Evolutionary conservation across 92 coral and sea anemone species (phyloP).

Genomic region (Nematostella vectensis): DNA sequence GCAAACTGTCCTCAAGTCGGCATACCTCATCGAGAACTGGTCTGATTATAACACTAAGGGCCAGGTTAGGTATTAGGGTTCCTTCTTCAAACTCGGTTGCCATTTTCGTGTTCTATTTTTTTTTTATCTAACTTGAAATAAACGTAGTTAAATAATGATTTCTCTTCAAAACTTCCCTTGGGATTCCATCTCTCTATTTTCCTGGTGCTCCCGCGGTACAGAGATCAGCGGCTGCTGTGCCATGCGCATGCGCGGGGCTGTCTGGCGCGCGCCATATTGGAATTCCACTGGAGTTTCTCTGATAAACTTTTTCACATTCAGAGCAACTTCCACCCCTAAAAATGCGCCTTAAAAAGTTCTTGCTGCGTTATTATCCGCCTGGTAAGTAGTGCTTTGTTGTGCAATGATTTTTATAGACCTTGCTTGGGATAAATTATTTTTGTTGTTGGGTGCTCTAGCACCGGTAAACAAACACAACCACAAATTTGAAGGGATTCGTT

Average conservation of each 20-base stretch:
- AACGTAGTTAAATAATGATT: neutral
- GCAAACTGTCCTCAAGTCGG: neutral
- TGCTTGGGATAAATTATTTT: neutral
- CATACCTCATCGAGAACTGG: conserved; percentile 88
- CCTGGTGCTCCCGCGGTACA: neutral
- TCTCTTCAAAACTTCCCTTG: neutral
- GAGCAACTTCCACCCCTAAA: conserved; percentile 1
- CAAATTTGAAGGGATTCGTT: too few species aligned
- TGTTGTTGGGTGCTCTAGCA: too few species aligned
- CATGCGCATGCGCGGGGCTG: neutral
- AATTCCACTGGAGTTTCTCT: conserved; percentile 23
- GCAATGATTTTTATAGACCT: conserved; percentile 4
- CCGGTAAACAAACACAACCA: too few species aligned
- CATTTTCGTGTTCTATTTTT: conserved; percentile 8
- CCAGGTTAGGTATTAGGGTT: conserved; percentile 84
- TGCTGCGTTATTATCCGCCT: conserved; percentile 95
- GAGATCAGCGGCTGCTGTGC: neutral
- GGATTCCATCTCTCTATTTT: neutral
- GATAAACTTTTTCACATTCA: conserved; percentile 5
- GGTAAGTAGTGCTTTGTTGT: conserved; percentile 45
- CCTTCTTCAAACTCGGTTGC: conserved; percentile 66
- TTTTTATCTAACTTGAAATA: neutral
- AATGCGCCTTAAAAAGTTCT: conserved; percentile 87
- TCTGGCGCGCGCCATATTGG: conserved; percentile 70
- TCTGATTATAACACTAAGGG: conserved; percentile 67